phyloP scores from a whole-genome alignment of 2,888 invertebrate species.

The Amorpha juglandis region DNA sequence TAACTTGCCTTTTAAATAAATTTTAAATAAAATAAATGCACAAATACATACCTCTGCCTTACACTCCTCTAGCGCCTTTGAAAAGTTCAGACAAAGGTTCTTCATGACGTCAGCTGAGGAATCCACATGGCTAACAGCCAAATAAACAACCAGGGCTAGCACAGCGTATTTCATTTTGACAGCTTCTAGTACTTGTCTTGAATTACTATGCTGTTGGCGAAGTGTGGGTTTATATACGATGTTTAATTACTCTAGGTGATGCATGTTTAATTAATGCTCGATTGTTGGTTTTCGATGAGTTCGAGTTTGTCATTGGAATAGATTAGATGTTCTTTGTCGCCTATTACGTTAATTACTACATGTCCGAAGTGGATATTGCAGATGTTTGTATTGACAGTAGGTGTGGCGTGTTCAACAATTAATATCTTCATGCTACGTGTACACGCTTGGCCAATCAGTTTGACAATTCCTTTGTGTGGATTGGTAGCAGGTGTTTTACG shows the following conservation, averaged over 20 bases:
- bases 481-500: too few species aligned
- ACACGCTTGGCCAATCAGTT: too few species aligned
- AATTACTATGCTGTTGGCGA: not conserved
- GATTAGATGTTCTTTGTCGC: not conserved
- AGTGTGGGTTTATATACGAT: constrained; percentile 13
- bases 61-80: constrained; percentile 53
- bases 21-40: too few species aligned
- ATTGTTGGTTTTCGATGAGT: constrained; percentile 3
- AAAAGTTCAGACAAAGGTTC: constrained; percentile 46
- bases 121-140: constrained; percentile 41
- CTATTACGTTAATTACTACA: constrained; percentile 14
- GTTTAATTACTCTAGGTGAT: constrained; percentile 6
- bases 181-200: not conserved
- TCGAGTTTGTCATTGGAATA: constrained; percentile 2
- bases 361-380: too few species aligned
- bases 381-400: not conserved
- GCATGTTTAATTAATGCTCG: constrained; percentile 8
- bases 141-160: constrained; percentile 37
- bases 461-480: too few species aligned
- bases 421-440: too few species aligned
- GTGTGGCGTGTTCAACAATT: not conserved
- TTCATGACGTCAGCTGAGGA: constrained; percentile 54
- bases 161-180: constrained; percentile 28
- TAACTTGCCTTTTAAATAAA: too few species aligned
- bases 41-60: constrained; percentile 51